A percentile compares a stretch with the other conserved stretches of the same genome.
These are phyloP conservation scores for Sorex fumeus DNA, from an alignment of 2,113 vertebrate species.

Conservation along the genomic window DNA sequence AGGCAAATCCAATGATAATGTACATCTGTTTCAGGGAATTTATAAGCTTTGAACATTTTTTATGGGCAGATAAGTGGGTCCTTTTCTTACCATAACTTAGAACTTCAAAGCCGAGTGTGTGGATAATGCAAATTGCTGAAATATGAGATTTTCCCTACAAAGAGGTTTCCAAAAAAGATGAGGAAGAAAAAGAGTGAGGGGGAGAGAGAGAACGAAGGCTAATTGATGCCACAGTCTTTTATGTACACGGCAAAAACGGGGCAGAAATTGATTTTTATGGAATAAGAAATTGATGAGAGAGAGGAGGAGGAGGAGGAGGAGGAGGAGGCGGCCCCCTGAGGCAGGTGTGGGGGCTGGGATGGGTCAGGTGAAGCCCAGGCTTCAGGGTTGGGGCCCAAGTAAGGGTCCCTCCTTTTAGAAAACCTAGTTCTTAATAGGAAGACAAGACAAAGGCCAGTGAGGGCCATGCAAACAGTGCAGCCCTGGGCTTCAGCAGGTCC, in stretches of 20 bases:
- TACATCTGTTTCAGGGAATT: slow-evolving; percentile 99
- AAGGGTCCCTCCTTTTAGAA: background rate
- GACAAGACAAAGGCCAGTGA: background rate
- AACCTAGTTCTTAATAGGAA: background rate
- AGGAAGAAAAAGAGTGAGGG: slow-evolving; percentile 81
- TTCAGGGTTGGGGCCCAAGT: background rate
- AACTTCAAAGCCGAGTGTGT: slow-evolving; percentile 99
- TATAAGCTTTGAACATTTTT: slow-evolving; percentile 99
- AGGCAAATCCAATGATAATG: slow-evolving; percentile 99
- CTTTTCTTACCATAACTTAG: slow-evolving; percentile 98
- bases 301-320: background rate
- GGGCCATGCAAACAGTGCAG: background rate
- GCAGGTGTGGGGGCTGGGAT: background rate
- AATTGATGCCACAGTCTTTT: slow-evolving; percentile 97
- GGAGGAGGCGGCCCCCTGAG: background rate
- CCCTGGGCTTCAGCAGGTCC: background rate
- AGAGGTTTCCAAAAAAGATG: slow-evolving; percentile 92
- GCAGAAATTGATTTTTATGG: slow-evolving; percentile 92
- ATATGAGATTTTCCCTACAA: slow-evolving; percentile 95
- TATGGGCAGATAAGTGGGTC: slow-evolving; percentile 97
- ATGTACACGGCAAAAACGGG: slow-evolving; percentile 90
- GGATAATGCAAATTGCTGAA: slow-evolving; percentile 99
- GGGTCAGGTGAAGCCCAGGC: background rate
- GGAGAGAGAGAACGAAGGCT: slow-evolving; percentile 91
- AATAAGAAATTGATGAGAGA: slow-evolving; percentile 86